A percentile compares a stretch with the other conserved stretches of the same genome.
Evolutionary conservation across 2,797 vertebrate species (phyloP).

Genomic region (Hozukius guyotensis): DNA sequence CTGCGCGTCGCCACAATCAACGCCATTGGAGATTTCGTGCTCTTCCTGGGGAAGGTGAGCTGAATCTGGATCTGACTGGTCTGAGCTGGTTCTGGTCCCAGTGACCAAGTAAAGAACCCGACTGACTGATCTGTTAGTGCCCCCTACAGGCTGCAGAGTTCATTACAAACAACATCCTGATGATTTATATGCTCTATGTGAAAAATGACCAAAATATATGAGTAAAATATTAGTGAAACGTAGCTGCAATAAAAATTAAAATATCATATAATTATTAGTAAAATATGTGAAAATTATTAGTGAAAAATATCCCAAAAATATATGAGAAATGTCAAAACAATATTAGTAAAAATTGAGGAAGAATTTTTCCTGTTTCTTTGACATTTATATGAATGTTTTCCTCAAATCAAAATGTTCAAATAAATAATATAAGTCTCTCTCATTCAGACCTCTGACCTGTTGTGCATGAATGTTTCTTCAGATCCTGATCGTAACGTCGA

Average conservation of each 20-base stretch:
- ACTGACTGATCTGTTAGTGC: not conserved
- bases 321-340: too few species aligned
- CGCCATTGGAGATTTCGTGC: constrained; percentile 95
- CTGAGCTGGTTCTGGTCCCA: not conserved
- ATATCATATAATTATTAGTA: too few species aligned
- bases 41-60: constrained; percentile 96
- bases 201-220: too few species aligned
- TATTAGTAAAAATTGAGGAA: not conserved
- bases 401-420: too few species aligned
- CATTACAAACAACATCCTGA: too few species aligned
- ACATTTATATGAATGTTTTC: not conserved
- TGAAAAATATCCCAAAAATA: too few species aligned
- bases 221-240: not conserved
- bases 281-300: too few species aligned
- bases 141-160: not conserved
- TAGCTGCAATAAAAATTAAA: too few species aligned
- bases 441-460: not conserved
- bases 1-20: constrained; percentile 96
- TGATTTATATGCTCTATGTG: too few species aligned
- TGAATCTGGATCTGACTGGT: not conserved
- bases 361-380: not conserved
- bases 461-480: constrained; percentile 49
- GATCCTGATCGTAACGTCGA: constrained; percentile 93
- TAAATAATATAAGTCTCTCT: not conserved
- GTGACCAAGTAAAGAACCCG: not conserved